Evolutionary conservation across 2,888 invertebrate species (phyloP), one percentile per base, ranked within the genome.

Genomic region (Apamea epomidion): DNA sequence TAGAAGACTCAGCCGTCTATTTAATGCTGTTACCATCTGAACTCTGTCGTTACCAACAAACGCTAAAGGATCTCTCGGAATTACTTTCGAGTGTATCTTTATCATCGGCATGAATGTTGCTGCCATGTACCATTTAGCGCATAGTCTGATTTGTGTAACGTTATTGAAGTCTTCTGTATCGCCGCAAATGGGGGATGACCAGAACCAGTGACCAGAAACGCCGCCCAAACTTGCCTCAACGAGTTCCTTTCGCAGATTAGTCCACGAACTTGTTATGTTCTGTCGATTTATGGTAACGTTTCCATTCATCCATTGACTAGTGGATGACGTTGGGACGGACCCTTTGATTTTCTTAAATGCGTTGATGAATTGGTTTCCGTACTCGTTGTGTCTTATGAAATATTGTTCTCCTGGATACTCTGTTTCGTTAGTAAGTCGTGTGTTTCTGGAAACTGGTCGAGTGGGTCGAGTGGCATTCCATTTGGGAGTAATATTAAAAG

Each of bases 111-210:
- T 95, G 74, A 97, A 98, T 0, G 97, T 97, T 0, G 98, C 98
- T 12, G 98, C 97, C 92, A 98, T 97, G 85, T 98, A 98, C 98
- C 98, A 98, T 85, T 98, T 97, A 0, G 98, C 92, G 85, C 98
- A 98, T 8, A 98, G 91, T 25, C 93, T 93, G 25, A 95, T 94
- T 74, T 97, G 97, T 5, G 91, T 90, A 3, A 89, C 89, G 0
- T 84, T 88, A 69, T 97, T 90, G 78, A 94, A 98, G 72, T 92
- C 84, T 48, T 93, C 92, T 0, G 96, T 97, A 78, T 97, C 97
- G 0, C 98, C 98, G 87, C 98, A 98, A 58, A 98, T 93, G 0
- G 98, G 97, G 0, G 97, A 92, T 12, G 97, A 96, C 92, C 97
- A 96, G 10, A 97, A 90, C 93, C 96, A 95, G 58, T 96, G 94